phyloP scores from a whole-genome alignment of 2,888 invertebrate species.

The Drosophila antonietae region DNA sequence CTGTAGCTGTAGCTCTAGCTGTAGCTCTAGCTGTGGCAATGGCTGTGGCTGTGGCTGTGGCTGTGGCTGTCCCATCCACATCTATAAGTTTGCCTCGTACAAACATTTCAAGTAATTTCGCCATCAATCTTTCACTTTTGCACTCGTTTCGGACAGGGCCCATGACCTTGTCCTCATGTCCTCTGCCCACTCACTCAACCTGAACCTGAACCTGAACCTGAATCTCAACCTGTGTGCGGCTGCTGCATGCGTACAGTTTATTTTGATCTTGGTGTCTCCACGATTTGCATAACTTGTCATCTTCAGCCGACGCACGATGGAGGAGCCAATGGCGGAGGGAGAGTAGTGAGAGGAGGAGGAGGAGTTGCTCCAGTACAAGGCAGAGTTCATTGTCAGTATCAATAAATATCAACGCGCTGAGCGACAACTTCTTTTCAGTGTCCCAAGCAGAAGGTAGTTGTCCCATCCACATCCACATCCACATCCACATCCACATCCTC shows the following conservation, averaged over 20 bases:
- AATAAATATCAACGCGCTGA: conserved; percentile 76
- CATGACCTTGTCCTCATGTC: conserved; percentile 52
- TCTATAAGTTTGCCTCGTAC: conserved; percentile 14
- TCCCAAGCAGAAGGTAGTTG: conserved; percentile 11
- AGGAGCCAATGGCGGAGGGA: not conserved
- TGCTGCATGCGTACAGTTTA: conserved; percentile 69
- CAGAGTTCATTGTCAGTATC: conserved; percentile 78
- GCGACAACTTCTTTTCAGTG: conserved; percentile 70
- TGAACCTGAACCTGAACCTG: conserved; percentile 3
- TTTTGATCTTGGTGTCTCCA: conserved; percentile 78
- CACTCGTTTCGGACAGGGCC: conserved; percentile 69
- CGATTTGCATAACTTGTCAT: conserved; percentile 80
- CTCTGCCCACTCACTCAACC: conserved; percentile 5
- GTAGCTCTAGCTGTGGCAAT: too few relatives aligned
- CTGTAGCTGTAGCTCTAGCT: too few relatives aligned
- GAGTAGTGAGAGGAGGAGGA: conserved; percentile 1
- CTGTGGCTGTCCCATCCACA: not conserved
- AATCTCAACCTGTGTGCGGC: conserved; percentile 17
- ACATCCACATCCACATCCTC: conserved; percentile 17
- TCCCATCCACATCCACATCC: conserved; percentile 23
- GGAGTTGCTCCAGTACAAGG: conserved; percentile 15
- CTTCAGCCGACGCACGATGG: conserved; percentile 45
- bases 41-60: too few relatives aligned
- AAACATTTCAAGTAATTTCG: conserved; percentile 80
- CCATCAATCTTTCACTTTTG: conserved; percentile 81